Evolutionary conservation across 2,113 vertebrate species (phyloP).

Genomic region (Cnemophilus loriae): DNA sequence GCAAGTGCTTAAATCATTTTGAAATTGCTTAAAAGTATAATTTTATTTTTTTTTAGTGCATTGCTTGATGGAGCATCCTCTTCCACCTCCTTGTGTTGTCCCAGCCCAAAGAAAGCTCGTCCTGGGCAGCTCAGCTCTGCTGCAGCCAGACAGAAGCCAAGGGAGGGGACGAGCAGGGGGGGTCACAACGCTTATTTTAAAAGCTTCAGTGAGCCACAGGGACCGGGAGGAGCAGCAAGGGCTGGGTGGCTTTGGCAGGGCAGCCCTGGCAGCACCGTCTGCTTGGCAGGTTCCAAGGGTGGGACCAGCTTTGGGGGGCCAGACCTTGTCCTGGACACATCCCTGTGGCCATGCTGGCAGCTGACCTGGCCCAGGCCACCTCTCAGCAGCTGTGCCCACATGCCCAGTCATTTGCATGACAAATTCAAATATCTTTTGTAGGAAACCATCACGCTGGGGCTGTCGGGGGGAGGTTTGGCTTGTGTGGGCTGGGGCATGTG

Average conservation of each 20-base stretch:
- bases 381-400: not conserved
- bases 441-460: not conserved
- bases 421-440: not conserved
- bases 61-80: not conserved
- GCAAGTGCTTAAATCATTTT: not conserved
- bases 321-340: not conserved
- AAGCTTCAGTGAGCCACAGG: not conserved
- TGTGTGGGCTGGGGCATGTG: not conserved
- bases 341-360: not conserved
- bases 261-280: not conserved
- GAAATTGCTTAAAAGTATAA: not conserved
- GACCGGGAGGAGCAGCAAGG: rapidly evolving
- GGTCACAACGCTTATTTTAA: rapidly evolving
- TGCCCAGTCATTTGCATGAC: not conserved
- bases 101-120: rapidly evolving
- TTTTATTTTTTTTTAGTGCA: not conserved
- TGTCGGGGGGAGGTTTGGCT: not conserved
- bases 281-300: not conserved
- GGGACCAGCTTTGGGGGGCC: not conserved
- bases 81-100: not conserved
- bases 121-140: not conserved
- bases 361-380: not conserved
- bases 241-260: not conserved
- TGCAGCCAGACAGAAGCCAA: rapidly evolving
- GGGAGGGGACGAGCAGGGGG: rapidly evolving